Base-by-base conservation (phyloP, 2,113 vertebrate genomes). In the Leiothrix lutea region DNA sequence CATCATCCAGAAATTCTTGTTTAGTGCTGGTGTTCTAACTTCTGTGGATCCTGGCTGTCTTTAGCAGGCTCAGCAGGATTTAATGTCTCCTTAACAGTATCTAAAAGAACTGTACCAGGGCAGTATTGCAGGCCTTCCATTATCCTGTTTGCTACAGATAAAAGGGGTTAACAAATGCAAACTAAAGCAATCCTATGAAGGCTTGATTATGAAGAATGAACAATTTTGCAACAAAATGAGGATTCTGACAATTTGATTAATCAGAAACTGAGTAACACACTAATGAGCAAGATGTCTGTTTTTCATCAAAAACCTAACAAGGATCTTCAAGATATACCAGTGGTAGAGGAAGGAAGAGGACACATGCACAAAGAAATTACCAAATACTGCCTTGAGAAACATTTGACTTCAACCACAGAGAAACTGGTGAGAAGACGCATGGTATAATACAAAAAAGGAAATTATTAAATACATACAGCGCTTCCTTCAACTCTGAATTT, bases 351-450 rank as follows among this genome's bases (percentile, higher is more conserved):
- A 19, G 48, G 28, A 87, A 48, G 35, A 64, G 29, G 33, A 51
- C 21, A 40, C 9, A 47, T 1, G 2, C 31, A 44, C 0, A 0
- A 78, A 54, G 7, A 79, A 71, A 78, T 15, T 2, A 70, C 53
- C 71, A 70, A 57, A 70, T 57, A 29, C 22, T 65, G 53, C 51
- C 19, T 53, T 53, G 57, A 80, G 57, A 79, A 82, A 71, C 19
- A 89, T 9, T n/a, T 62, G 5, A 47, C 13, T 86, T 70, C 58
- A 17, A 12, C 17, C 4, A 3, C 33, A 26, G 1, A 71, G 47
- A 44, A 82, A 77, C 20, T 24, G 31, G n/a, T 38, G 36, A 48
- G 50, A 84, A 62, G 40, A 61, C 23, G 24, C 38, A 70, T 16
- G 16, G 44, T 18, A 45, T 11, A 14, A 50, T 8, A 60, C 5